A percentile compares a stretch with the other conserved stretches of the same genome.
These are phyloP conservation scores for Pachymerium ferrugineum DNA, from an alignment of 2,888 invertebrate genomes.

Conservation along the genomic window DNA sequence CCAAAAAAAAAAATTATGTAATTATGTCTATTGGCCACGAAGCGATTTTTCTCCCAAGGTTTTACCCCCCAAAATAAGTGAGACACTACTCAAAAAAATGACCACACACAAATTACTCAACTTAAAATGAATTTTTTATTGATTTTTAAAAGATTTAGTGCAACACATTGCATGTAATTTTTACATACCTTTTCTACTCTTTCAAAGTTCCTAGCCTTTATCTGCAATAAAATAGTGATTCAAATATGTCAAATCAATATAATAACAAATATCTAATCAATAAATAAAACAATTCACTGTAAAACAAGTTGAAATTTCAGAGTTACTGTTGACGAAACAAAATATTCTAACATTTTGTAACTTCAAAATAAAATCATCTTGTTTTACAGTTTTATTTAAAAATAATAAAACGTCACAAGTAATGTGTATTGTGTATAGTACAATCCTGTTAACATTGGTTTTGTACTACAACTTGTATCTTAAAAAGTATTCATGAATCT, in stretches of 20 bases:
- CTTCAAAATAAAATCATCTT: too few relatives aligned
- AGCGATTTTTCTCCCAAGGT: too few relatives aligned
- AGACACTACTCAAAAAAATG: conserved; percentile 10
- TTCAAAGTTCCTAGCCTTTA: conserved; percentile 95
- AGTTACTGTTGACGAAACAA: conserved; percentile 14
- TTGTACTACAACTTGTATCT: too few relatives aligned
- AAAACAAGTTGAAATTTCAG: conserved; percentile 28
- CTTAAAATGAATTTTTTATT: conserved; percentile 27
- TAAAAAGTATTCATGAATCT: too few relatives aligned
- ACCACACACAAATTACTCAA: conserved; percentile 23
- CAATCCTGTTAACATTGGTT: too few relatives aligned
- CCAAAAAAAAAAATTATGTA: not conserved
- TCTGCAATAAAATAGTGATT: conserved; percentile 59
- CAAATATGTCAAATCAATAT: conserved; percentile 36
- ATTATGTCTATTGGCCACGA: not conserved
- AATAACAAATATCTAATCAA: conserved; percentile 23
- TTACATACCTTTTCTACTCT: conserved; percentile 92
- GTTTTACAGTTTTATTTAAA: conserved; percentile 8
- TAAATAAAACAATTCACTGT: conserved; percentile 28
- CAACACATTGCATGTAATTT: conserved; percentile 23
- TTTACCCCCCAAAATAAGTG: conserved; percentile 6
- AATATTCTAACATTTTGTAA: conserved; percentile 22
- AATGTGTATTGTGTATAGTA: too few relatives aligned
- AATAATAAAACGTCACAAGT: not conserved
- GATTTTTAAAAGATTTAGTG: conserved; percentile 23